These are phyloP conservation scores for Apis cerana DNA, from an alignment of 1,140 invertebrate species.

Conservation along the genomic window DNA sequence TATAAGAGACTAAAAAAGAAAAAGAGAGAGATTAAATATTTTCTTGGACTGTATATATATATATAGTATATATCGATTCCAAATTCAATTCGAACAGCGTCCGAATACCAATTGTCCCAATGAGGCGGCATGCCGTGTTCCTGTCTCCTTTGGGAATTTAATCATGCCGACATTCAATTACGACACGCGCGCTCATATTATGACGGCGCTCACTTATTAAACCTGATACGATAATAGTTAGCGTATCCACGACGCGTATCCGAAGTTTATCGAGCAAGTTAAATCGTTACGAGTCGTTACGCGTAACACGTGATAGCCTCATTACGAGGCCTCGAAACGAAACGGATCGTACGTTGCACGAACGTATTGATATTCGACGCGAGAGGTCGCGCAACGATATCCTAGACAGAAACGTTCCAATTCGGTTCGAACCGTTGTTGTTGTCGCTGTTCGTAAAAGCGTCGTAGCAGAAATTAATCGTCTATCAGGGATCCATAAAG, in stretches of 20 bases:
- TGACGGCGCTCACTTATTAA: constrained; percentile 7
- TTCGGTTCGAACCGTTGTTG: not conserved
- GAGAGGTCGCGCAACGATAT: too few relatives aligned
- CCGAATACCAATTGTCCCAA: constrained; percentile 26
- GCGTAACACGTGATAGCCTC: not conserved
- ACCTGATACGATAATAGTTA: not conserved
- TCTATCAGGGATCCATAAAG: not conserved
- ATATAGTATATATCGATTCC: too few relatives aligned
- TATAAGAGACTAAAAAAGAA: not conserved
- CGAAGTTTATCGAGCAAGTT: not conserved
- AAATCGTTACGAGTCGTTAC: too few relatives aligned
- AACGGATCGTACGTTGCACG: too few relatives aligned
- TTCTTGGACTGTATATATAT: too few relatives aligned
- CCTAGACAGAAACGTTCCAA: not conserved
- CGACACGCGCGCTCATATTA: not conserved
- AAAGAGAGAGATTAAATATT: too few relatives aligned
- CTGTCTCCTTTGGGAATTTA: constrained; percentile 29
- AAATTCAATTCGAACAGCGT: not conserved
- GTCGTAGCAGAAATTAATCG: not conserved
- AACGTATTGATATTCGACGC: not conserved
- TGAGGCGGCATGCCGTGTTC: constrained; percentile 19
- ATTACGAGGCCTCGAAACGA: too few relatives aligned
- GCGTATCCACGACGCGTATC: not conserved
- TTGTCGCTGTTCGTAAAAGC: not conserved
- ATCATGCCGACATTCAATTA: constrained; percentile 48